Conservation (phyloP, 2,113 vertebrate species). For the Ellobius talpinus region DNA sequence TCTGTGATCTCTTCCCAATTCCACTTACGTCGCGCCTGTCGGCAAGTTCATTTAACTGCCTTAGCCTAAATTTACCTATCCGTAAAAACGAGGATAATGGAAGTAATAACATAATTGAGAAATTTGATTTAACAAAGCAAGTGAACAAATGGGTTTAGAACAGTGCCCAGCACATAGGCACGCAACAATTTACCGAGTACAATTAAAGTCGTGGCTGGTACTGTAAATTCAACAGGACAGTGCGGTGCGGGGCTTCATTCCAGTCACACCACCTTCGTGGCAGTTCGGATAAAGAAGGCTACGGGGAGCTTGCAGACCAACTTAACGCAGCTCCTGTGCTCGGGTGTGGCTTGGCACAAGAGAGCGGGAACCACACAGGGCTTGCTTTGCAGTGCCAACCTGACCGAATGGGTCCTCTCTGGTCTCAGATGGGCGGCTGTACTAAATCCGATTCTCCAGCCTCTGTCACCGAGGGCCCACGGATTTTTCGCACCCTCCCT, state of each 20-base stretch:
- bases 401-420: fast-evolving
- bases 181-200: fast-evolving
- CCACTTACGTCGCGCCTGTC: fast-evolving
- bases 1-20: fast-evolving
- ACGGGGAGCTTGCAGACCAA: background rate
- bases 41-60: background rate
- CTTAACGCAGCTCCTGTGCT: background rate
- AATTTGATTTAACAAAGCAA: background rate
- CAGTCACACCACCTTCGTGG: background rate
- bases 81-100: background rate
- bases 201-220: background rate
- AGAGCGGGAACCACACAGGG: background rate
- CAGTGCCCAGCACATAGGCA: background rate
- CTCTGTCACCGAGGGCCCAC: no score
- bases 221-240: background rate
- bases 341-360: fast-evolving
- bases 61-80: background rate
- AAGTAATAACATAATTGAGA: background rate
- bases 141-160: background rate
- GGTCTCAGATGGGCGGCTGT: background rate
- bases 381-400: background rate
- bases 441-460: fast-evolving
- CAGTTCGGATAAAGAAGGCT: background rate
- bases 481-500: background rate
- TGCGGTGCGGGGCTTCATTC: background rate